Base-by-base conservation (phyloP, 64 coral and sea anemone genomes). In the Astreopora myriophthalma region DNA sequence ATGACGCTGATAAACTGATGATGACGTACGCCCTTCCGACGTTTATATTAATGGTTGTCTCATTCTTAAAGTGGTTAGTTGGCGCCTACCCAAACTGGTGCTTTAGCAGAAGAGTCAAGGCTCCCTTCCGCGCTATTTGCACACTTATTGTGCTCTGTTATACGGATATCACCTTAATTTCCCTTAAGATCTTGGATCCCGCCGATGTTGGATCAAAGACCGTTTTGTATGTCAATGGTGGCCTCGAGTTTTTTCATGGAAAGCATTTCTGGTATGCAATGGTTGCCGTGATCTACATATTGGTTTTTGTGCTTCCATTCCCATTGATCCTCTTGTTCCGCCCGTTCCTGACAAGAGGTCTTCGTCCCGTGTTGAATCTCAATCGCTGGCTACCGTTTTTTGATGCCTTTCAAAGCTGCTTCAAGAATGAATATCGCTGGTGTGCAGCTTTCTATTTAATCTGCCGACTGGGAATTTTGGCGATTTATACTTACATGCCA, bases 121-220 rank as follows among this genome's bases (percentile, higher is more conserved):
- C 77, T 25, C 92, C 96, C 8, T 92, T 83, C 38, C 88, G 96
- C 26, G 96, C 88, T 5, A 48, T 94, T 19, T 94, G 96, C 46
- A 94, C 92, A 5, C 64, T 98, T 19, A 80, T 98, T 61, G 96
- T 98, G 23, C 67, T 98, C 5, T 97, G 91, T 39, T 96, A 96
- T 61, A 87, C 87, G 3, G 78, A 88, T n/a, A 87, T 93, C 73
- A 93, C 95, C 48, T 60, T 71, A 22, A 87, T 96, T 69, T 96
- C 95, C 1, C 22, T 96, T 20, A 90, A 72, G 62, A 89, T 96
- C 29, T 79, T 96, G 3, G 14, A 62, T 28, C 30, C 22, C 2
- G 87, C 76, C 17, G 19, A 62, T 2, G 57, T 96, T 73, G 95
- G 80, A 38, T 83, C 81, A 39, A 87, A 51, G 26, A 28, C 3